Conservation (phyloP, 2,888 invertebrate species). For the Eupelmus urozonus region DNA sequence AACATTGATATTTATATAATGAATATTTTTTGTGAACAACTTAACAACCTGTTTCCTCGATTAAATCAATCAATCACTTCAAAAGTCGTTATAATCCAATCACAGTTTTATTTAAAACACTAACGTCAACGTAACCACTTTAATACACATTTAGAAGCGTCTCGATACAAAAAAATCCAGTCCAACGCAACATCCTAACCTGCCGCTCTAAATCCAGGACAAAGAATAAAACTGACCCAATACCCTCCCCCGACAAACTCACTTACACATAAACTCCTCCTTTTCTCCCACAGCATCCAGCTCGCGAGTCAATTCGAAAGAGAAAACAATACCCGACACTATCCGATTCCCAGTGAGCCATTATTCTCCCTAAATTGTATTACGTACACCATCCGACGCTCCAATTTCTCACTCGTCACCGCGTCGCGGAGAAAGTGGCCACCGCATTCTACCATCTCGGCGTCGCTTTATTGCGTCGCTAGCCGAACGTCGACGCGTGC, state of each 20-base stretch:
- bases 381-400: constrained; percentile 25
- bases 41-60: no score
- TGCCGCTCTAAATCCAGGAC: neutral
- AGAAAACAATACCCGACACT: neutral
- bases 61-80: no score
- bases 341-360: neutral
- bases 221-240: constrained; percentile 6
- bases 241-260: neutral
- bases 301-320: no score
- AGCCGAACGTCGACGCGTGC: constrained; percentile 51
- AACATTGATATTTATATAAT: no score
- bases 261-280: neutral
- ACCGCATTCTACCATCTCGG: constrained; percentile 16
- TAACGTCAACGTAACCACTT: no score
- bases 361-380: constrained; percentile 9
- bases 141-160: no score
- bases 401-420: constrained; percentile 42
- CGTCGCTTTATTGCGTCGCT: constrained; percentile 15
- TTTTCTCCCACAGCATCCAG: neutral
- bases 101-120: no score
- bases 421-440: constrained; percentile 35
- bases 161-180: neutral
- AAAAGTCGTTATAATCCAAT: no score
- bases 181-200: neutral
- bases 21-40: no score